phyloP scores from a whole-genome alignment of 2,888 invertebrate species.

The Epinotia ramella region DNA sequence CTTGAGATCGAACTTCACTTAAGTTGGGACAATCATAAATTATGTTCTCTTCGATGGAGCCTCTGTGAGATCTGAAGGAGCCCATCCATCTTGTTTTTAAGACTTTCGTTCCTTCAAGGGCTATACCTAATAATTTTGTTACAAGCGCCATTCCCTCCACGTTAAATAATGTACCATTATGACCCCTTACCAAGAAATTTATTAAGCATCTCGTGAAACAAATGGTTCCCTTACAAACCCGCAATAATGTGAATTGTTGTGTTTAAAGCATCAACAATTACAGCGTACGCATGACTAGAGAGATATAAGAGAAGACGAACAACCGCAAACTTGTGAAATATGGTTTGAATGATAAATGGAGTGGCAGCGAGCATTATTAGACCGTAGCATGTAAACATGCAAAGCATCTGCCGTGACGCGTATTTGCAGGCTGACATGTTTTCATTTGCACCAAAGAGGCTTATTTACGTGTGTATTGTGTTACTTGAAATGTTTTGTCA shows the following conservation, averaged over 20 bases:
- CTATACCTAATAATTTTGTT: conserved; percentile 26
- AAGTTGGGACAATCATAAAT: conserved; percentile 35
- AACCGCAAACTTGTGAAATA: conserved; percentile 64
- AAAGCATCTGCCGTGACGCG: conserved; percentile 55
- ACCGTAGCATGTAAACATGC: conserved; percentile 53
- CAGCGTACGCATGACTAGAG: conserved; percentile 40
- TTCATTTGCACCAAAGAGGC: conserved; percentile 13
- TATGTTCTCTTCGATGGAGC: conserved; percentile 23
- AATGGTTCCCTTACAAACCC: conserved; percentile 27
- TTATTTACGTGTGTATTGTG: conserved; percentile 46
- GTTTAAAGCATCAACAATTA: conserved; percentile 38
- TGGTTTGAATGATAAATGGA: conserved; percentile 68
- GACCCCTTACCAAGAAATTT: conserved; percentile 25
- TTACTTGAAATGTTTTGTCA: conserved; percentile 39
- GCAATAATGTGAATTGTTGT: conserved; percentile 31
- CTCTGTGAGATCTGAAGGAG: conserved; percentile 21
- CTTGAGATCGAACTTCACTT: conserved; percentile 37
- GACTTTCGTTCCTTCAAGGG: conserved; percentile 29
- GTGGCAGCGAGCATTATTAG: conserved; percentile 58
- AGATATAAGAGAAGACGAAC: conserved; percentile 49
- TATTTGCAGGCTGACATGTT: conserved; percentile 50
- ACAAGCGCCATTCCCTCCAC: conserved; percentile 9
- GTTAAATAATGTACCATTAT: conserved; percentile 17
- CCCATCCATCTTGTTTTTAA: conserved; percentile 42
- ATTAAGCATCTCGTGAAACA: conserved; percentile 19